These are phyloP conservation scores for Gandaritis pyraliata DNA, from an alignment of 2,888 invertebrate species.

Conservation along the genomic window DNA sequence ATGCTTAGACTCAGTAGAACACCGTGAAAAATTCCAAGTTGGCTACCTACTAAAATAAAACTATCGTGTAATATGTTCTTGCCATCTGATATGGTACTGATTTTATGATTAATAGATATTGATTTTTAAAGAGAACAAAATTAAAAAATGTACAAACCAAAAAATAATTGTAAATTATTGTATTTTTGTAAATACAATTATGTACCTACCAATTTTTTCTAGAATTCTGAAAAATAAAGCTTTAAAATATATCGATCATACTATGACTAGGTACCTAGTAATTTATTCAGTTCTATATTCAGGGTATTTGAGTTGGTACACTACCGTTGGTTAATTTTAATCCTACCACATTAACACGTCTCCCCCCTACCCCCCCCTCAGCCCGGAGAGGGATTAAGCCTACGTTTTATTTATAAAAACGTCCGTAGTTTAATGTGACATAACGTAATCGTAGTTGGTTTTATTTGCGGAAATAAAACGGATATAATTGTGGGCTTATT, in stretches of 20 bases:
- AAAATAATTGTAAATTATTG: too few relatives aligned
- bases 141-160: too few relatives aligned
- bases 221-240: background rate
- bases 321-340: slow-evolving; percentile 43
- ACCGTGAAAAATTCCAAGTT: too few relatives aligned
- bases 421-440: slow-evolving; percentile 37
- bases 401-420: slow-evolving; percentile 42
- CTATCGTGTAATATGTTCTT: too few relatives aligned
- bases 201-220: too few relatives aligned
- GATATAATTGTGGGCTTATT: background rate
- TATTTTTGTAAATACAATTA: too few relatives aligned
- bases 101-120: too few relatives aligned
- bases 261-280: background rate
- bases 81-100: too few relatives aligned
- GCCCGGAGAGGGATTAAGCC: slow-evolving; percentile 35
- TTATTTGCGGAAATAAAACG: slow-evolving; percentile 18
- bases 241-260: background rate
- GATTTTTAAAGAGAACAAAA: too few relatives aligned
- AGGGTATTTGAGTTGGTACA: slow-evolving; percentile 32
- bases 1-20: too few relatives aligned
- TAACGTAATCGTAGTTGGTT: slow-evolving; percentile 25
- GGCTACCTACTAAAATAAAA: too few relatives aligned
- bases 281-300: slow-evolving; percentile 14
- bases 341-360: slow-evolving; percentile 43
- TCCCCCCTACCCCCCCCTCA: slow-evolving; percentile 16